These are phyloP conservation scores for Clanis bilineata DNA, from an alignment of 2,888 invertebrate genomes.

Conservation along the genomic window DNA sequence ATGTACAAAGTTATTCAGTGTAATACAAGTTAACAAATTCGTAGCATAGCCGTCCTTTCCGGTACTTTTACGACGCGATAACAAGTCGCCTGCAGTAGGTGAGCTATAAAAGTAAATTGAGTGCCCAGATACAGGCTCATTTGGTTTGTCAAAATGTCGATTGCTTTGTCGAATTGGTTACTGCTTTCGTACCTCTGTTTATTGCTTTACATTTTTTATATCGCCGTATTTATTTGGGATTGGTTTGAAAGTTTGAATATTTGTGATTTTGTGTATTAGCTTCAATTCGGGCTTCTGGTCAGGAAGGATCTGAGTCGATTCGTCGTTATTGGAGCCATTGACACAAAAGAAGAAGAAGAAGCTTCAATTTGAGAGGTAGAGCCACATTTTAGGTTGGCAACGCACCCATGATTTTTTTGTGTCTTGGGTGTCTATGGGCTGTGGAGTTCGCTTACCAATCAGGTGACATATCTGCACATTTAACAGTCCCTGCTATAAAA, in stretches of 20 bases:
- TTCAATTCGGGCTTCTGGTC: too few species aligned
- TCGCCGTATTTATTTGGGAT: background rate
- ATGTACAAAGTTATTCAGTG: background rate
- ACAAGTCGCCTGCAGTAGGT: slow-evolving; percentile 23
- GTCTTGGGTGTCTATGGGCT: too few species aligned
- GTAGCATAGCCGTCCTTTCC: background rate
- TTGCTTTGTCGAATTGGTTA: slow-evolving; percentile 21
- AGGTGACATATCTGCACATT: too few species aligned
- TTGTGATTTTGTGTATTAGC: background rate
- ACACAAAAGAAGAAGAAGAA: too few species aligned
- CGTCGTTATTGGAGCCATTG: too few species aligned
- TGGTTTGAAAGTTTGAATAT: background rate
- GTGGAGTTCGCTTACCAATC: too few species aligned
- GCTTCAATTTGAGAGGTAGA: too few species aligned
- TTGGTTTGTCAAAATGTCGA: slow-evolving; percentile 22
- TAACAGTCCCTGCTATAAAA: too few species aligned
- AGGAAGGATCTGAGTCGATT: too few species aligned
- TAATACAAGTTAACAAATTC: slow-evolving; percentile 7
- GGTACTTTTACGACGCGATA: slow-evolving; percentile 28
- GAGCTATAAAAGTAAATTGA: slow-evolving; percentile 23
- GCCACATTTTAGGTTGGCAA: too few species aligned
- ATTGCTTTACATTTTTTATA: slow-evolving; percentile 14
- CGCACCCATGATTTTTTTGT: too few species aligned
- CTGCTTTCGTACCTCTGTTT: slow-evolving; percentile 4
- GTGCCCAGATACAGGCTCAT: slow-evolving; percentile 14